Percentiles rank a stretch among this genome's conserved stretches.
Evolutionary conservation across 2,113 vertebrate genomes (phyloP).

Genomic region (Cyprinodon tularosa): DNA sequence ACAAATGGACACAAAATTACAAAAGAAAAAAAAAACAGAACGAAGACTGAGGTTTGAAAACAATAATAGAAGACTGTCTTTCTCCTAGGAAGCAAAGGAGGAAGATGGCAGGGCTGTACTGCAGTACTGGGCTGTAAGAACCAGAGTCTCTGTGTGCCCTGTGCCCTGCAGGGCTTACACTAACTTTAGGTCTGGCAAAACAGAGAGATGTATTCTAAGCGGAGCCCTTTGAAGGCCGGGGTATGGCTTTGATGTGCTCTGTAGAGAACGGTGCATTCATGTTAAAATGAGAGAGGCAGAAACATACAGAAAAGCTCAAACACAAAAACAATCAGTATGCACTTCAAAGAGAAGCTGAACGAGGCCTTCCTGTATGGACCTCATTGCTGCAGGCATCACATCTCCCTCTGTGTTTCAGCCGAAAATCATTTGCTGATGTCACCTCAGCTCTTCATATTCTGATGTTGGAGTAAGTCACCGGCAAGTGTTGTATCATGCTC

Average conservation of each 20-base stretch:
- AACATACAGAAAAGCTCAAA: constrained; percentile 74
- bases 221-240: constrained; percentile 76
- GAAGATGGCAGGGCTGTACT: background rate
- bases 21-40: background rate
- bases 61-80: background rate
- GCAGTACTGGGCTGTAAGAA: background rate
- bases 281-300: constrained; percentile 81
- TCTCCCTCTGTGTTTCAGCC: constrained; percentile 17
- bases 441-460: constrained; percentile 24
- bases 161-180: constrained; percentile 64
- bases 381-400: constrained; percentile 65
- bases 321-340: constrained; percentile 54
- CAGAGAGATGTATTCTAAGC: constrained; percentile 57
- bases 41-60: background rate
- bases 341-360: constrained; percentile 74
- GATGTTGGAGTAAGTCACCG: background rate
- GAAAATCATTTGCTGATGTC: constrained; percentile 3
- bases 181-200: constrained; percentile 53
- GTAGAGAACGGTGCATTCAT: constrained; percentile 77
- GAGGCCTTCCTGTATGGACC: constrained; percentile 73
- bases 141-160: constrained; percentile 10
- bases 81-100: background rate
- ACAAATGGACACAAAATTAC: background rate
- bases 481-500: constrained; percentile 58
- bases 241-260: constrained; percentile 80